phyloP scores from a whole-genome alignment of 1,140 invertebrate species.

The Papilio polyxenes region DNA sequence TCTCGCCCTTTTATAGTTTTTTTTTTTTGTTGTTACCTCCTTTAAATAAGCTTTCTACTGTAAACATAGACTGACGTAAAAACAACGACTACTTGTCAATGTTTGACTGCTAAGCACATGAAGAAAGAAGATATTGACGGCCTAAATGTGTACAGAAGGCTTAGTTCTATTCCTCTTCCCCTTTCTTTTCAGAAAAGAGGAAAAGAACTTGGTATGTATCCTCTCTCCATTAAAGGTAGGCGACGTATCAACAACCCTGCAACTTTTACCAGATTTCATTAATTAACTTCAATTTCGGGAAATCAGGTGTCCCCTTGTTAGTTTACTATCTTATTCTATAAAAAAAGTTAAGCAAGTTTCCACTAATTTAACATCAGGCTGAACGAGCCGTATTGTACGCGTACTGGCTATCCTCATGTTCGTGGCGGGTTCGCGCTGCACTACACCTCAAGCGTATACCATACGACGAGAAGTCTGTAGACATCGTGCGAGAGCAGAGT shows the following conservation, averaged over 20 bases:
- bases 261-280: too few species aligned
- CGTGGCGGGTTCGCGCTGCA: slow-evolving; percentile 74
- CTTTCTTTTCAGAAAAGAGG: background rate
- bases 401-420: slow-evolving; percentile 74
- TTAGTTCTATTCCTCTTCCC: too few species aligned
- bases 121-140: too few species aligned
- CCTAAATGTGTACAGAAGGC: too few species aligned
- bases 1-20: background rate
- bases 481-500: slow-evolving; percentile 63
- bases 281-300: too few species aligned
- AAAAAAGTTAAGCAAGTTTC: background rate
- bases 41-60: background rate
- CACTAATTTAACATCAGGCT: slow-evolving; percentile 40
- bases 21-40: background rate
- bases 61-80: background rate
- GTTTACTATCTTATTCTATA: background rate
- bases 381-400: slow-evolving; percentile 68
- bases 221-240: too few species aligned
- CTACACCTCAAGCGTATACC: slow-evolving; percentile 65
- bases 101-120: too few species aligned
- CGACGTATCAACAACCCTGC: too few species aligned
- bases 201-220: background rate
- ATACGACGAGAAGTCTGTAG: slow-evolving; percentile 65
- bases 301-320: background rate
- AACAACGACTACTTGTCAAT: background rate